Evolutionary conservation across 2,888 invertebrate genomes (phyloP).

Genomic region (Metalampra italica): DNA sequence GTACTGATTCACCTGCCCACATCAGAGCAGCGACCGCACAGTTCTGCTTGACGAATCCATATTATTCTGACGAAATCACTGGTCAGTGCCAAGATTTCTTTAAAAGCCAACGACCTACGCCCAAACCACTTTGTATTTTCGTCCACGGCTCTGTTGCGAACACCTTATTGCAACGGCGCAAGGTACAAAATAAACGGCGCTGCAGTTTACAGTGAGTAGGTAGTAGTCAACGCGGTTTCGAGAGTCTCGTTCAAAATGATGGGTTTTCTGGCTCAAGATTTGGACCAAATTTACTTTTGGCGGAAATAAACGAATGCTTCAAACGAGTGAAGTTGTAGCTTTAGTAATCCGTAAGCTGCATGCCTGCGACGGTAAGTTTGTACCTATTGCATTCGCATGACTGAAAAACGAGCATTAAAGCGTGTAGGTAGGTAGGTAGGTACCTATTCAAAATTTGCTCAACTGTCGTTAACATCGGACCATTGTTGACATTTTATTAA

Average conservation of each 20-base stretch:
- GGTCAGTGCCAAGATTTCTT: slow-evolving; percentile 69
- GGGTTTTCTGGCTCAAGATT: slow-evolving; percentile 45
- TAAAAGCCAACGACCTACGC: slow-evolving; percentile 68
- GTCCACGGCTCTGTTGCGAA: slow-evolving; percentile 3
- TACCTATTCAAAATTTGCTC: no score
- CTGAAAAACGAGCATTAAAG: no score
- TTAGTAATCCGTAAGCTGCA: no score
- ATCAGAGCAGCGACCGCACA: not conserved
- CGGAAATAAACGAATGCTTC: slow-evolving; percentile 33
- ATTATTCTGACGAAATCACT: slow-evolving; percentile 62
- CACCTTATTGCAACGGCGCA: slow-evolving; percentile 20
- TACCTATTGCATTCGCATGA: not conserved
- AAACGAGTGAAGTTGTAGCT: no score
- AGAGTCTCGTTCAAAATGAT: slow-evolving; percentile 27
- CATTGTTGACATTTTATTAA: no score
- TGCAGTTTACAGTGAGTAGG: no score
- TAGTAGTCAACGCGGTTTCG: not conserved
- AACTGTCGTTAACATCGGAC: no score
- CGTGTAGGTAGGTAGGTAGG: no score
- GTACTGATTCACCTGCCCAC: not conserved
- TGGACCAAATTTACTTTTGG: slow-evolving; percentile 29
- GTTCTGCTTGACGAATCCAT: slow-evolving; percentile 64
- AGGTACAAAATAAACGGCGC: slow-evolving; percentile 21
- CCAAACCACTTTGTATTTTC: slow-evolving; percentile 26
- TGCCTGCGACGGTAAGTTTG: no score